A percentile compares a stretch with the other conserved stretches of the same genome.
Evolutionary conservation across 2,888 invertebrate species (phyloP).

Genomic region (Mystacides longicornis): DNA sequence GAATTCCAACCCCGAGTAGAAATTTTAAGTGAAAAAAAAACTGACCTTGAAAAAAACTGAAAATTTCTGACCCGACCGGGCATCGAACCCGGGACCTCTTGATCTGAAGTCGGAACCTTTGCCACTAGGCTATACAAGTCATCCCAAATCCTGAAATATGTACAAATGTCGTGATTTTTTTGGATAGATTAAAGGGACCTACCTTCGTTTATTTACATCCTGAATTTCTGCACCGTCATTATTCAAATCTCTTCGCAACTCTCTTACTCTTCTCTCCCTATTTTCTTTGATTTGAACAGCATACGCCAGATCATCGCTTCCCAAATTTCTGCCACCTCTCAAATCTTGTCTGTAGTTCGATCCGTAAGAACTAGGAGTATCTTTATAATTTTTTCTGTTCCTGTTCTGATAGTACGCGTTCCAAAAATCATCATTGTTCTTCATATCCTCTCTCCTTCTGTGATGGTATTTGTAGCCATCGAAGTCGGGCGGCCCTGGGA

Average conservation of each 20-base stretch:
- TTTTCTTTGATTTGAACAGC: conserved; percentile 1
- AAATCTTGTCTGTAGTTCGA: conserved; percentile 4
- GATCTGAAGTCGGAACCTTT: too few relatives aligned
- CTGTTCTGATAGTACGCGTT: too few relatives aligned
- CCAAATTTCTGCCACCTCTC: conserved; percentile 9
- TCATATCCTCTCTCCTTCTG: background rate
- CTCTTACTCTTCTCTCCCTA: conserved; percentile 7
- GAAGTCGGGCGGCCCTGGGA: conserved; percentile 7
- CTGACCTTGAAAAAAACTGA: too few relatives aligned
- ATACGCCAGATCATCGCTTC: background rate
- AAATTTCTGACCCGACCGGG: too few relatives aligned
- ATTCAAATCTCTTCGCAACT: conserved; percentile 7
- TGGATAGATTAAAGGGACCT: too few relatives aligned
- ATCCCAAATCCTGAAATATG: too few relatives aligned
- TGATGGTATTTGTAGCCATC: background rate
- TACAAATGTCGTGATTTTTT: too few relatives aligned
- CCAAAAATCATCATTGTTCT: background rate
- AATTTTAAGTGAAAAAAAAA: too few relatives aligned
- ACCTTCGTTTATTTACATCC: too few relatives aligned
- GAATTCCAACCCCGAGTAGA: too few relatives aligned
- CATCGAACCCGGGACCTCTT: too few relatives aligned
- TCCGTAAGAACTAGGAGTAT: background rate
- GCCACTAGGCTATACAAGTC: too few relatives aligned
- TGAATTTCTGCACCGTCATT: background rate
- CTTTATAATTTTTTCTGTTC: background rate